Base-by-base conservation (phyloP, 64 coral and sea anemone species). In the Stylophora pistillata region DNA sequence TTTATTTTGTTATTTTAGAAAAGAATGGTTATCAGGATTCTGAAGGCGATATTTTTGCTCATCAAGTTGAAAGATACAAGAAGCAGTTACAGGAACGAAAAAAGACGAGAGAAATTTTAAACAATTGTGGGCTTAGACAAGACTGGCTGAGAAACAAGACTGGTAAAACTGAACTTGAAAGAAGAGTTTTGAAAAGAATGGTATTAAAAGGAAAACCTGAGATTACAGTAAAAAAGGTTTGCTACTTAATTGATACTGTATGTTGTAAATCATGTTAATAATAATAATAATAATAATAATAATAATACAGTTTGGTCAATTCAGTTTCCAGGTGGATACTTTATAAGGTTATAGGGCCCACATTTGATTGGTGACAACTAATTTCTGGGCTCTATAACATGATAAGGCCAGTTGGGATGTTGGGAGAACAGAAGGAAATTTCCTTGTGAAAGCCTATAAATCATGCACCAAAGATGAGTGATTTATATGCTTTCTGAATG, bases 101-200 rank as follows among this genome's bases (percentile, higher is more conserved):
- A 41, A 93, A 90, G 58, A 71, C 89, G 0, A 78, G 95, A 30
- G 83, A 73, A 4, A 33, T 90, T 52, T 86, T 96, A 68, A 87
- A 86, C 33, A 80, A 84, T 15, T 71, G 87, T 90, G 95, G 95
- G 10, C 85, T 96, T 9, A 89, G 86, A 53, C 70, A 96, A 60
- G 80, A 73, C 2, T 96, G 95, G 95, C 80, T 96, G 11, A 60
- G 53, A 32, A 93, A 85, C 31, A 96, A 96, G 20, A 55, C 23
- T 41, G 84, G 82, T 26, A 96, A 74, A 55, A 93, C 95, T 57
- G 86, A 91, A 47, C 87, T 96, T 34, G 95, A 96, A 69, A 86
- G 28, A 10, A 87, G 95, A 62, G 95, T 96, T 33, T 74, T 96
- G 5, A 93, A 75, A 61, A 72, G 91, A 60, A 79, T 96, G 70